phyloP scores from a whole-genome alignment of 2,797 vertebrate species.

The Lithobates sylvaticus region DNA sequence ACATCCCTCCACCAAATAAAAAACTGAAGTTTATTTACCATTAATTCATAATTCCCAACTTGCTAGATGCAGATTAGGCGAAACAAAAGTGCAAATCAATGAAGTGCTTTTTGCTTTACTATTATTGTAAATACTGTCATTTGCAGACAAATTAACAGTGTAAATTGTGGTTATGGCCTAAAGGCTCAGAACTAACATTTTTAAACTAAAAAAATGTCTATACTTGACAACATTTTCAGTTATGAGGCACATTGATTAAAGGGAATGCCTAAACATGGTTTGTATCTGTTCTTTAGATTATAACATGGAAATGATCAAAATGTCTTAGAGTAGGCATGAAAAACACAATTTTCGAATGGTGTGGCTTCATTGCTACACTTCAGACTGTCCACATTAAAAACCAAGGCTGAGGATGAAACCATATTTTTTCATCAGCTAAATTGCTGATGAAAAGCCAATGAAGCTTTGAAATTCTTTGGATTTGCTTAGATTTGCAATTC shows the following conservation, averaged over 20 bases:
- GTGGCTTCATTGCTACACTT: conserved; percentile 24
- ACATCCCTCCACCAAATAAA: neutral
- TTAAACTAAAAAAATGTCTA: neutral
- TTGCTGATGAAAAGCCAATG: conserved; percentile 55
- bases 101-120: neutral
- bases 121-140: neutral
- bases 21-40: neutral
- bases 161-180: neutral
- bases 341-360: conserved; percentile 5
- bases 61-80: conserved; percentile 9
- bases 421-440: conserved; percentile 36
- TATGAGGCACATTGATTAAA: conserved; percentile 1
- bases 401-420: conserved; percentile 37
- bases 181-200: neutral
- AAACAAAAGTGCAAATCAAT: conserved; percentile 13
- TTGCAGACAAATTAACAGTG: neutral
- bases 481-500: conserved; percentile 58
- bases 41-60: neutral
- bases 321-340: neutral
- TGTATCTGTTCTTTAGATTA: conserved; percentile 33
- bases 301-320: conserved; percentile 16
- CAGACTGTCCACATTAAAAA: conserved; percentile 46
- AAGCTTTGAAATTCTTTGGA: conserved; percentile 56
- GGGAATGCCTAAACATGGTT: conserved; percentile 19
- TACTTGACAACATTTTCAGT: neutral